Base-by-base conservation (phyloP, 2,888 invertebrate species). In the Leucoma salicis region DNA sequence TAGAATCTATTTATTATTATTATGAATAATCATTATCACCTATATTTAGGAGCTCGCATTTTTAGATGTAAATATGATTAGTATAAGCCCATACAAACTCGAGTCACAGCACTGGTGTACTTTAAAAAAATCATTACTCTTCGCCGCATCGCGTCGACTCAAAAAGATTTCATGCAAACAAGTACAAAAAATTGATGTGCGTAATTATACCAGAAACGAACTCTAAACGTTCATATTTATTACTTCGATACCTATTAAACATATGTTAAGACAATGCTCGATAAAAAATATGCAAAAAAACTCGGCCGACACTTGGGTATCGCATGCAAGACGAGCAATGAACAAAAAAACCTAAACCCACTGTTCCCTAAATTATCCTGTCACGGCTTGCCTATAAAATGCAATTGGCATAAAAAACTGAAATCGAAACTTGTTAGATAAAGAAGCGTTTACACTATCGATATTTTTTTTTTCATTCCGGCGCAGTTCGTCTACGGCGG, bases 311-410 rank as follows among this genome's bases (percentile, higher is more conserved):
- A 63, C 62, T 65, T 58, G 47, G 50, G 61, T 68, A 73, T 76
- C 75, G 77, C 72, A 78, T 74, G 82, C 78, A 78, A 78, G 76
- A 75, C 71, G 57, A 63, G 57, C 59, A 56, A 53, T 53, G 46
- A 50, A 54, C 52, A 71, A 78, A 72, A 37, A 73, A 70, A 62
- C 56, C 61, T 62, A 53, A 67, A 62, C 62, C 63, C 63, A 66
- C 67, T 72, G 82, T 80, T 85, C 80, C 81, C 71, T 84, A 87
- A 86, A 88, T 88, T 87, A 88, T 87, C 86, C 88, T 88, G 88
- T 88, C 88, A 88, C 83, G 14, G 87, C 80, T 85, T 78, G 79
- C 74, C 85, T 86, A 87, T 87, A 85, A 85, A 86, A 84, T 86
- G 86, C 88, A 88, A 88, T 88, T 88, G 88, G 82, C 70, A 81